Conservation (phyloP, 2,888 invertebrate species). For the Trissolcus japonicus region DNA sequence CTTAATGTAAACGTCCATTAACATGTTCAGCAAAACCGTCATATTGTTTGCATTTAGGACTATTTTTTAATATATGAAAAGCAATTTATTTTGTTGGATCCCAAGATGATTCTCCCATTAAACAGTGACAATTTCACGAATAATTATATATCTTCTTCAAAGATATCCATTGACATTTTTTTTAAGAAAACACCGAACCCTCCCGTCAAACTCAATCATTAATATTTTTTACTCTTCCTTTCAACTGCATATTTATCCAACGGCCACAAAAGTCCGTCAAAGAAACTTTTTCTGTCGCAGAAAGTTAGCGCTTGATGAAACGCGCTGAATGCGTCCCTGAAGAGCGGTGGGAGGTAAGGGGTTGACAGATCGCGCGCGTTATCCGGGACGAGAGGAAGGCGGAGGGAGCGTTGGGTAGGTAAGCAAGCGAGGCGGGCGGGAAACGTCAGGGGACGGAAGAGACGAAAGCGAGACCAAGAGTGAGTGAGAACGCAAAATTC, state of each 20-base stretch:
- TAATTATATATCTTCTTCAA: slow-evolving; percentile 1
- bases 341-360: slow-evolving; percentile 30
- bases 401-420: slow-evolving; percentile 23
- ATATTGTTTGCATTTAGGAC: background rate
- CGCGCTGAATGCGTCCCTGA: slow-evolving; percentile 54
- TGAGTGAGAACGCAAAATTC: slow-evolving; percentile 45
- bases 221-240: slow-evolving; percentile 32
- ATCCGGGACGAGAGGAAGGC: slow-evolving; percentile 24
- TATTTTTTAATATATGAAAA: background rate
- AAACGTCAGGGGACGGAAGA: slow-evolving; percentile 30
- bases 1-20: background rate
- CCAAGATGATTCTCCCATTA: background rate
- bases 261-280: slow-evolving; percentile 46
- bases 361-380: slow-evolving; percentile 51
- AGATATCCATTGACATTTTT: slow-evolving; percentile 1
- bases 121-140: slow-evolving; percentile 4
- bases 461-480: slow-evolving; percentile 55
- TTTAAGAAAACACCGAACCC: slow-evolving; percentile 18
- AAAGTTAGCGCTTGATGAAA: slow-evolving; percentile 47
- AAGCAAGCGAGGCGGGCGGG: slow-evolving; percentile 16
- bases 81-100: background rate
- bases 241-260: slow-evolving; percentile 38
- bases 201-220: slow-evolving; percentile 32
- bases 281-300: slow-evolving; percentile 45
- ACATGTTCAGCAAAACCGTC: background rate